phyloP scores from a whole-genome alignment of 2,113 vertebrate species.

The Percina caprodes region DNA sequence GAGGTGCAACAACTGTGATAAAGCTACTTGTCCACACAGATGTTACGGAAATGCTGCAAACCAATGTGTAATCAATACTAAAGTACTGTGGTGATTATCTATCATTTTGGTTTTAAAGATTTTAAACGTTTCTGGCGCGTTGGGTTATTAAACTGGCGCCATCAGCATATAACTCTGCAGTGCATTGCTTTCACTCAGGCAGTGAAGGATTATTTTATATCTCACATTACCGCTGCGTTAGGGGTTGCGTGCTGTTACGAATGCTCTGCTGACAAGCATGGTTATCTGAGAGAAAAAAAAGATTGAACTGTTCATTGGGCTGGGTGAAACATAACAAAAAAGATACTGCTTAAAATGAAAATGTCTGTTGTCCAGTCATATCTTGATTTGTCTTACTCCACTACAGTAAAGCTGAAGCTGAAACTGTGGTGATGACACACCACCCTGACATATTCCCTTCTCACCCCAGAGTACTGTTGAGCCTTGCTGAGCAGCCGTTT shows the following conservation, averaged over 20 bases:
- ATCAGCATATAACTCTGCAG: background rate
- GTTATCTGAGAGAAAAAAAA: background rate
- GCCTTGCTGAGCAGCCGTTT: conserved; percentile 64
- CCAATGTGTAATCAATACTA: background rate
- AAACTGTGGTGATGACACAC: conserved; percentile 33
- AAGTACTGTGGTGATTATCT: background rate
- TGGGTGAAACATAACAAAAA: background rate
- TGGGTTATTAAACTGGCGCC: background rate
- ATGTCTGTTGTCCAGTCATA: background rate
- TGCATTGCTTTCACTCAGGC: background rate
- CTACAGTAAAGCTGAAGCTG: background rate
- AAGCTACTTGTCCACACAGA: background rate
- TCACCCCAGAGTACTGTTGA: conserved; percentile 43
- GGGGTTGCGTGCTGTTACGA: background rate
- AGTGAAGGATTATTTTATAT: conserved; percentile 7
- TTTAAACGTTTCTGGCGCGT: too few relatives aligned
- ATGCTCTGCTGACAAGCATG: background rate
- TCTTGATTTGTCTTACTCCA: background rate
- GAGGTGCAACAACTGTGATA: background rate
- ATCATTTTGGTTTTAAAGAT: background rate
- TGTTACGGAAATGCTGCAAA: background rate
- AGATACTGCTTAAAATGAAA: background rate
- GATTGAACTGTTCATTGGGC: background rate
- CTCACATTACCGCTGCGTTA: background rate
- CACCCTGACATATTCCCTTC: conserved; percentile 25